Conservation (phyloP, 2,113 vertebrate genomes). For the Pao palembangensis region DNA sequence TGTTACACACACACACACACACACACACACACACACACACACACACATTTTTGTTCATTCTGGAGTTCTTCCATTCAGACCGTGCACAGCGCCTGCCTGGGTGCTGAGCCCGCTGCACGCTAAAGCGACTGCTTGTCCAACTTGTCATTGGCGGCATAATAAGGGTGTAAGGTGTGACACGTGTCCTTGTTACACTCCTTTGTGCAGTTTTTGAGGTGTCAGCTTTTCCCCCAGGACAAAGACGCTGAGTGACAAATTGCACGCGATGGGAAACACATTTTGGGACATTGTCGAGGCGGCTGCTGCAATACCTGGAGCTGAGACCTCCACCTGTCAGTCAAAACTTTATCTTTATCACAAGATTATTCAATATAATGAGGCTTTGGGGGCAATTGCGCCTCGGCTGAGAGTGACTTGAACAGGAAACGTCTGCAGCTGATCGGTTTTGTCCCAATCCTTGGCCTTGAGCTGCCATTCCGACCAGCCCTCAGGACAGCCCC, state of each 20-base stretch:
- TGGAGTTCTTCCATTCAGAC: slow-evolving; percentile 32
- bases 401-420: slow-evolving; percentile 6
- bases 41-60: slow-evolving; percentile 47
- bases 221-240: slow-evolving; percentile 54
- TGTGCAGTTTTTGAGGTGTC: slow-evolving; percentile 62
- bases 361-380: slow-evolving; percentile 31
- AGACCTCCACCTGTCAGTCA: slow-evolving; percentile 26
- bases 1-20: slow-evolving; percentile 28
- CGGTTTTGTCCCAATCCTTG: slow-evolving; percentile 27
- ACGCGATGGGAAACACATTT: slow-evolving; percentile 54
- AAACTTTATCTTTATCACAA: slow-evolving; percentile 24
- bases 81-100: slow-evolving; percentile 34
- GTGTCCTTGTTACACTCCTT: slow-evolving; percentile 69
- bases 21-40: slow-evolving; percentile 22
- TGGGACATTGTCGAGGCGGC: slow-evolving; percentile 39
- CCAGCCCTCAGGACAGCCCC: slow-evolving; percentile 57
- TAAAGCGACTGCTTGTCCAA: slow-evolving; percentile 59
- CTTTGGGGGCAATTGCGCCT: slow-evolving; percentile 19
- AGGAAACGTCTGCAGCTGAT: slow-evolving; percentile 1
- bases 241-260: slow-evolving; percentile 58
- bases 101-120: slow-evolving; percentile 18
- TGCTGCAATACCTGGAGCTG: slow-evolving; percentile 9
- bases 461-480: slow-evolving; percentile 51
- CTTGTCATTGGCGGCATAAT: slow-evolving; percentile 66
- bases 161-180: slow-evolving; percentile 69